These are phyloP conservation scores for Crocodylus rhombifer DNA, from an alignment of 2,797 vertebrate genomes.

Conservation along the genomic window DNA sequence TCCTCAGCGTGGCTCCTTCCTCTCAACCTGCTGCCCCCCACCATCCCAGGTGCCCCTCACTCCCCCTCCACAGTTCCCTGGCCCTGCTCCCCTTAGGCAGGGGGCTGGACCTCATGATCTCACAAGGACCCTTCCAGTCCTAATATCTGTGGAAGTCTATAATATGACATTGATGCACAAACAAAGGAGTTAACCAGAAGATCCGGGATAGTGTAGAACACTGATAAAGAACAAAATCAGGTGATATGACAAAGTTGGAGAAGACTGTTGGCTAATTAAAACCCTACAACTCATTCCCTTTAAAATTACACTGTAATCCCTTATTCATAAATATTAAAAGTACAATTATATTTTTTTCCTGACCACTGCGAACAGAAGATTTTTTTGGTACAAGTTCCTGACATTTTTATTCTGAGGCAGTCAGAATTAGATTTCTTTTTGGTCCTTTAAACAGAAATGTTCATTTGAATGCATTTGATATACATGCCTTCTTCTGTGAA, in stretches of 20 bases:
- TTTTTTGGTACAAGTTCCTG: background rate
- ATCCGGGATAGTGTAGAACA: background rate
- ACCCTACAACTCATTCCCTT: background rate
- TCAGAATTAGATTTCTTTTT: background rate
- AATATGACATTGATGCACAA: background rate
- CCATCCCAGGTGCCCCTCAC: too few relatives aligned
- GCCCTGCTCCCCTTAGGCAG: too few relatives aligned
- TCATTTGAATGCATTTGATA: background rate
- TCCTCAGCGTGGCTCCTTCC: too few relatives aligned
- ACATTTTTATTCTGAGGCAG: background rate
- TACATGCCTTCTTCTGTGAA: background rate
- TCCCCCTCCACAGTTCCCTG: too few relatives aligned
- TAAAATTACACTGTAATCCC: background rate
- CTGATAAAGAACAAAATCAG: background rate
- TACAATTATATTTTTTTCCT: background rate
- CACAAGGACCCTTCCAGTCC: too few relatives aligned
- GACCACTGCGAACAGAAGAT: background rate
- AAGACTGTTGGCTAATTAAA: slow-evolving; percentile 20
- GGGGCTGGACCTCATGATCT: too few relatives aligned
- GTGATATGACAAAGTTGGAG: background rate
- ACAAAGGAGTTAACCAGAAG: background rate
- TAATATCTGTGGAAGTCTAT: too few relatives aligned
- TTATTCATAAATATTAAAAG: background rate
- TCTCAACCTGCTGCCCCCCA: too few relatives aligned
- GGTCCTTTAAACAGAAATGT: background rate